These are phyloP conservation scores for Agrypnus murinus DNA, from an alignment of 2,888 invertebrate genomes.

Conservation along the genomic window DNA sequence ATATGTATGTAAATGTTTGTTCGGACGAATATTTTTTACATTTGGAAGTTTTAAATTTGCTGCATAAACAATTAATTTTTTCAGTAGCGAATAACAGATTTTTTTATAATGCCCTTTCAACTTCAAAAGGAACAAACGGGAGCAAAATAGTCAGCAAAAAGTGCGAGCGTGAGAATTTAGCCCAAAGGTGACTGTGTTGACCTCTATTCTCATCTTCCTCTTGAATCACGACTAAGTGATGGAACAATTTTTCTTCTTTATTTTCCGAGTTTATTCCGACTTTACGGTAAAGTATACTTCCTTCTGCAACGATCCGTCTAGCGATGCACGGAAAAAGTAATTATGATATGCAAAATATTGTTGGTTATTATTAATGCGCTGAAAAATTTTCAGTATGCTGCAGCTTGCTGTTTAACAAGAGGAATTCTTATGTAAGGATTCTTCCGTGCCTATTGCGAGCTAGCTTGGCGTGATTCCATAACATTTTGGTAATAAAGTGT, in stretches of 20 bases:
- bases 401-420: conserved; percentile 10
- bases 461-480: conserved; percentile 47
- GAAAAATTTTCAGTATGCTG: conserved; percentile 15
- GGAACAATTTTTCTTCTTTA: conserved; percentile 18
- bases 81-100: conserved; percentile 13
- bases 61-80: conserved; percentile 31
- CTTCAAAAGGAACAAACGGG: conserved; percentile 18
- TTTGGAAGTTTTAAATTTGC: conserved; percentile 10
- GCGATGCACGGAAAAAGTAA: conserved; percentile 32
- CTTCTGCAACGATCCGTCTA: conserved; percentile 34
- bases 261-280: background rate
- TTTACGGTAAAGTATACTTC: background rate
- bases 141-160: conserved; percentile 20
- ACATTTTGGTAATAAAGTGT: conserved; percentile 47
- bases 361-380: no score
- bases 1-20: conserved; percentile 23
- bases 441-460: conserved; percentile 39
- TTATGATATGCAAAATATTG: conserved; percentile 14
- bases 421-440: conserved; percentile 14
- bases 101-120: background rate
- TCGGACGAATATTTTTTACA: background rate
- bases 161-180: conserved; percentile 32
- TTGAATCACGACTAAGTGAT: conserved; percentile 34
- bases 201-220: conserved; percentile 33
- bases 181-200: conserved; percentile 30